phyloP scores from a whole-genome alignment of 2,113 vertebrate genomes.

The Kryptolebias marmoratus region DNA sequence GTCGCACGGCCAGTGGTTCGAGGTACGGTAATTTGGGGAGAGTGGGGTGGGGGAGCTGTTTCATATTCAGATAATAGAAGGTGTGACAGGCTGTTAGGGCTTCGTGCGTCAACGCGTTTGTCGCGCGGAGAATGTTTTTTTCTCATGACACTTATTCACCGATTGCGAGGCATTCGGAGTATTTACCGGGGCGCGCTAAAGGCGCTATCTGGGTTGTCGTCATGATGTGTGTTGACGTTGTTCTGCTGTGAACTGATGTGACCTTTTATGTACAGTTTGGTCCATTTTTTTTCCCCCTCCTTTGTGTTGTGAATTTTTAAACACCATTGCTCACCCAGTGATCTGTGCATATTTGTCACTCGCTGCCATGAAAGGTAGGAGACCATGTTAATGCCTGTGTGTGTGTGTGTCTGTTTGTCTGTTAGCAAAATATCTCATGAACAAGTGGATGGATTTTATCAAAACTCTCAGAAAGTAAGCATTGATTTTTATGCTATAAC shows the following conservation, averaged over 20 bases:
- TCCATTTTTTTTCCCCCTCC: background rate
- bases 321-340: background rate
- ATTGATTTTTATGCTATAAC: too few species aligned
- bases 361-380: too few species aligned
- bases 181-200: background rate
- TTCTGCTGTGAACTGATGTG: background rate
- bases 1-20: conserved; percentile 88
- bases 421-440: too few species aligned
- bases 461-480: too few species aligned
- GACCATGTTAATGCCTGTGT: too few species aligned
- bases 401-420: too few species aligned
- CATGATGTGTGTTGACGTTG: background rate
- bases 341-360: background rate
- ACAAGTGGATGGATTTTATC: too few species aligned
- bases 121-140: conserved; percentile 18
- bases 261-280: background rate
- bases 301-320: background rate
- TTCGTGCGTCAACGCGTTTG: conserved; percentile 1
- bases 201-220: background rate
- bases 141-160: conserved; percentile 1
- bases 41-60: background rate
- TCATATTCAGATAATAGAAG: conserved; percentile 9
- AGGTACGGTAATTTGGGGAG: conserved; percentile 74
- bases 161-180: conserved; percentile 4
- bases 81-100: background rate